A percentile compares a stretch with the other conserved stretches of the same genome.
Conservation (phyloP, 2,888 invertebrate genomes). For the Euzophera pinguis region DNA sequence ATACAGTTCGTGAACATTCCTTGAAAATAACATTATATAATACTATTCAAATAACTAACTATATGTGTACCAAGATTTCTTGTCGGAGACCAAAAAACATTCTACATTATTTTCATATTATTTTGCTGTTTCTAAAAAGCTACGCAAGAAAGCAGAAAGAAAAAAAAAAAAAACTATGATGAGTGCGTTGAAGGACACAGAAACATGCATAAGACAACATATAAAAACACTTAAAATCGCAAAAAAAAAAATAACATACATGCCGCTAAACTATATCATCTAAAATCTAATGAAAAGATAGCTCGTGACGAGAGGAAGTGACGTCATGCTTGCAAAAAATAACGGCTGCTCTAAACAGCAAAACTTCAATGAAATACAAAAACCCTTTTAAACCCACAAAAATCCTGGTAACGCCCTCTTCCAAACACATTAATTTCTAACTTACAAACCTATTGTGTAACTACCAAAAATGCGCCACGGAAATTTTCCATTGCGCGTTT, state of each 20-base stretch:
- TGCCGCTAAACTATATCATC: constrained; percentile 24
- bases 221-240: constrained; percentile 31
- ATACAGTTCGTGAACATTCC: constrained; percentile 68
- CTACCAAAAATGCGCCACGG: constrained; percentile 33
- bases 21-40: constrained; percentile 49
- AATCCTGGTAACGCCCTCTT: constrained; percentile 61
- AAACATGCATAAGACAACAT: constrained; percentile 55
- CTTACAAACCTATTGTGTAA: constrained; percentile 37
- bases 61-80: constrained; percentile 58
- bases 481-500: constrained; percentile 25
- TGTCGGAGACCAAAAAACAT: constrained; percentile 23
- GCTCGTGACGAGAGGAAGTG: neutral
- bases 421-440: constrained; percentile 43
- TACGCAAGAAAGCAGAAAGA: constrained; percentile 55
- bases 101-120: constrained; percentile 43
- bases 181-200: constrained; percentile 73
- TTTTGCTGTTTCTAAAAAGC: constrained; percentile 64
- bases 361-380: constrained; percentile 38
- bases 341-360: constrained; percentile 58
- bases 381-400: constrained; percentile 38
- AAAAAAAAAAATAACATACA: constrained; percentile 22
- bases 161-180: constrained; percentile 61
- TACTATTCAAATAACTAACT: constrained; percentile 42
- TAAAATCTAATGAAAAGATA: constrained; percentile 28
- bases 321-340: constrained; percentile 36